phyloP scores from a whole-genome alignment of 2,797 vertebrate genomes.

The Aselliscus stoliczkanus region DNA sequence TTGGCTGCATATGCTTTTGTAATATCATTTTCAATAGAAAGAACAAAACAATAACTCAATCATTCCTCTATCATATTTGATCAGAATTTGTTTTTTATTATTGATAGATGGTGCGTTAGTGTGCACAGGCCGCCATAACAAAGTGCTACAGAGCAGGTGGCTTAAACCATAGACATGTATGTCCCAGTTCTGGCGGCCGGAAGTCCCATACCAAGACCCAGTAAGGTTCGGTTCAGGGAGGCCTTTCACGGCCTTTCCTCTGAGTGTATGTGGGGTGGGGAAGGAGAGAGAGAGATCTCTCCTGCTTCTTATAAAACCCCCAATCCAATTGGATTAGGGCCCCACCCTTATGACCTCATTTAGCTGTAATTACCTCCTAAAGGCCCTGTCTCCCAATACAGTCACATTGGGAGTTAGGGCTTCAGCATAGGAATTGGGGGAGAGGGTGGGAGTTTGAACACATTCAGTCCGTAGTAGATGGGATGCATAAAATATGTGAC shows the following conservation, averaged over 20 bases:
- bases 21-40: conserved; percentile 29
- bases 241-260: background rate
- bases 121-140: background rate
- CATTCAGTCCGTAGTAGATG: background rate
- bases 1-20: background rate
- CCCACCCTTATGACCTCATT: background rate
- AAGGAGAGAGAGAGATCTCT: background rate
- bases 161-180: conserved; percentile 12
- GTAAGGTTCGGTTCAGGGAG: background rate
- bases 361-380: background rate
- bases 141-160: background rate
- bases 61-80: background rate
- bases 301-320: background rate
- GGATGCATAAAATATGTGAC: background rate
- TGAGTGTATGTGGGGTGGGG: background rate
- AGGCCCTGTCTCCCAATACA: background rate
- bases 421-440: background rate
- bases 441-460: background rate
- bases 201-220: background rate
- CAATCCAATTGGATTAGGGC: background rate
- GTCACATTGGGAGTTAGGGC: background rate
- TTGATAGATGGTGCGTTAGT: background rate
- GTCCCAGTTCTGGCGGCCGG: background rate
- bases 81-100: background rate
- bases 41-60: conserved; percentile 19